phyloP scores from a whole-genome alignment of 1,140 invertebrate genomes.

The Trigoniulus corallinus region DNA sequence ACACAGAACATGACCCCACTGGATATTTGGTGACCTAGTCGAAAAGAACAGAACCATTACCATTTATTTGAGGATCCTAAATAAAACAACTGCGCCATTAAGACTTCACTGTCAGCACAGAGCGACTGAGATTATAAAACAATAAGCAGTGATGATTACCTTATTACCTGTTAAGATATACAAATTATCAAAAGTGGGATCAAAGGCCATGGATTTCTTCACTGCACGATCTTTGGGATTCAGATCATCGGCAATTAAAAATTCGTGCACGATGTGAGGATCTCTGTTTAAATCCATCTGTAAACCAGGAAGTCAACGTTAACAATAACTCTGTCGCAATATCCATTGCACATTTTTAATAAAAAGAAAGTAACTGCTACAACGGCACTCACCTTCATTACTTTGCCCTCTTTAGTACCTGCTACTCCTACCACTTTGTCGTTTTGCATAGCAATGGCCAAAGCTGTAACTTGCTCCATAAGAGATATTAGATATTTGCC shows the following conservation, averaged over 20 bases:
- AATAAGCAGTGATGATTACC: slow-evolving; percentile 13
- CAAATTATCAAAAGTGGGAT: slow-evolving; percentile 12
- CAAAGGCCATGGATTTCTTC: slow-evolving; percentile 13
- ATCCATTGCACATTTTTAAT: too few species aligned
- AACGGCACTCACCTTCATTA: slow-evolving; percentile 13
- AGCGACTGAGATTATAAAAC: too few species aligned
- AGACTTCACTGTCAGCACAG: not conserved
- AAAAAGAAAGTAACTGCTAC: not conserved
- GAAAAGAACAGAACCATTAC: not conserved
- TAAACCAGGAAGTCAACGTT: too few species aligned
- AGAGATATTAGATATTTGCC: slow-evolving; percentile 7
- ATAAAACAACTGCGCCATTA: not conserved
- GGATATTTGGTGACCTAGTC: slow-evolving; percentile 22
- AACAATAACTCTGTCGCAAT: too few species aligned
- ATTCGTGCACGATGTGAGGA: too few species aligned
- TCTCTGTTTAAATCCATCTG: too few species aligned
- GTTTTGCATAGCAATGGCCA: slow-evolving; percentile 13
- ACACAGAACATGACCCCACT: slow-evolving; percentile 19
- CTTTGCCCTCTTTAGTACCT: slow-evolving; percentile 13
- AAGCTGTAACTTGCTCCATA: slow-evolving; percentile 10
- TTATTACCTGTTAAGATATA: slow-evolving; percentile 14
- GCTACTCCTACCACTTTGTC: slow-evolving; percentile 12
- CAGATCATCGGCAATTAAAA: too few species aligned
- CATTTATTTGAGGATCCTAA: not conserved
- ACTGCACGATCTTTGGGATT: slow-evolving; percentile 6